Evolutionary conservation across 92 coral and sea anemone genomes (phyloP).

Genomic region (Bergia puertoricense): DNA sequence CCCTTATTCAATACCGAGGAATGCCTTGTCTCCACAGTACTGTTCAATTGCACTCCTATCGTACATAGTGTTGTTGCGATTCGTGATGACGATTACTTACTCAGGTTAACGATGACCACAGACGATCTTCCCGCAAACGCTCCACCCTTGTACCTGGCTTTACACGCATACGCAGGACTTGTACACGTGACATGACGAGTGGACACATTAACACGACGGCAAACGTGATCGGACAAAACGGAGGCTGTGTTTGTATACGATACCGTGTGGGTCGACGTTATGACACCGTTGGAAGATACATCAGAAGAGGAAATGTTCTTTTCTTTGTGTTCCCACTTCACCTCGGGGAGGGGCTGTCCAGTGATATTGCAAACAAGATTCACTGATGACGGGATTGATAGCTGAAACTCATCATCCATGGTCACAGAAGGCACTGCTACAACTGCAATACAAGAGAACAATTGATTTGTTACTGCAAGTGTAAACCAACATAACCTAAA

Average conservation of each 20-base stretch:
- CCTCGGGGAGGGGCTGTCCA: background rate
- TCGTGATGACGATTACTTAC: background rate
- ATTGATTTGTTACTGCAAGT: too few species aligned
- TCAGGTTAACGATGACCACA: background rate
- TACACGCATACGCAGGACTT: background rate
- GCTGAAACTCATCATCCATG: background rate
- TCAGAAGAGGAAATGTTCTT: background rate
- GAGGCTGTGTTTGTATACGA: background rate
- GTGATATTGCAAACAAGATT: background rate
- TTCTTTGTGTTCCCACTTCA: conserved; percentile 6
- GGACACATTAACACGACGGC: background rate
- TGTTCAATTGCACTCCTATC: too few species aligned
- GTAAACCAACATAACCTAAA: too few species aligned
- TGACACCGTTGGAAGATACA: background rate
- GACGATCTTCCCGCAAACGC: background rate
- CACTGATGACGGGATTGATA: background rate
- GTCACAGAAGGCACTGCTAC: conserved; percentile 1
- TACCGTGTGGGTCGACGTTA: background rate
- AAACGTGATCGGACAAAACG: background rate
- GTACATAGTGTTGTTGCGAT: too few species aligned
- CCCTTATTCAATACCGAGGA: too few species aligned
- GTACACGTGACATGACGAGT: background rate
- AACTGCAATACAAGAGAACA: background rate
- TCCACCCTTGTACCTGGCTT: background rate
- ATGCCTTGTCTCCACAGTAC: too few species aligned